Base-by-base conservation (phyloP, 2,888 invertebrate species). In the Syrista parreyssii region DNA sequence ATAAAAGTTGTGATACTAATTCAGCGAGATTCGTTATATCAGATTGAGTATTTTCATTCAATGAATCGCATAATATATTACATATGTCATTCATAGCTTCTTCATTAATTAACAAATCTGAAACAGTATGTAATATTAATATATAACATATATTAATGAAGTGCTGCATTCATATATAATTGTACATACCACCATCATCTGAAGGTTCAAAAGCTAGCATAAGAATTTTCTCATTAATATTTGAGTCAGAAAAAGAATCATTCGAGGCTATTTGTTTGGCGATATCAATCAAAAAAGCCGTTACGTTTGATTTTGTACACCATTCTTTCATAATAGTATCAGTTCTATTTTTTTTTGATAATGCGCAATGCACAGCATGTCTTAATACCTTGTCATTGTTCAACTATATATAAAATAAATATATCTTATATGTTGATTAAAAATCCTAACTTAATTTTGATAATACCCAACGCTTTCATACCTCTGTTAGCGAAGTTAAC, bases 401-500 rank as follows among this genome's bases (percentile, higher is more conserved):
- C 3, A 89, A 80, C 86, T 89, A 75, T 88, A 75, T 85, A 23
- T 77, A 30, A 82, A 30, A 75, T 9, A 73, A 76, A 40, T 15
- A 78, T 55, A 72, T 23, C 68, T 76, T 73, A 74, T 68, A 30
- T 32, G n/a, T 36, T n/a, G 4, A 33, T 12, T 33, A 36, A 77
- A 0, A 68, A 76, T 11, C 35, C 34, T 23, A 31, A 31, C 79
- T 77, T 75, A 35, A 15, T 69, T 73, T n/a, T 68, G 12, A 12
- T 68, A 68, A 68, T 32, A 36, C 55, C 30, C 3, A 33, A 6
- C 3, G 12, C 30, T 11, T 35, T 55, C 76, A 33, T 76, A 75
- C 82, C 93, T 93, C 92, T 36, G 93, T 86, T 76, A 96, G 92
- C 0, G 92, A 92, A 33, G 92, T 89, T 80, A 96, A 92, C 79